Base-by-base conservation (phyloP, 2,797 vertebrate species). In the Mastacembelus armatus region DNA sequence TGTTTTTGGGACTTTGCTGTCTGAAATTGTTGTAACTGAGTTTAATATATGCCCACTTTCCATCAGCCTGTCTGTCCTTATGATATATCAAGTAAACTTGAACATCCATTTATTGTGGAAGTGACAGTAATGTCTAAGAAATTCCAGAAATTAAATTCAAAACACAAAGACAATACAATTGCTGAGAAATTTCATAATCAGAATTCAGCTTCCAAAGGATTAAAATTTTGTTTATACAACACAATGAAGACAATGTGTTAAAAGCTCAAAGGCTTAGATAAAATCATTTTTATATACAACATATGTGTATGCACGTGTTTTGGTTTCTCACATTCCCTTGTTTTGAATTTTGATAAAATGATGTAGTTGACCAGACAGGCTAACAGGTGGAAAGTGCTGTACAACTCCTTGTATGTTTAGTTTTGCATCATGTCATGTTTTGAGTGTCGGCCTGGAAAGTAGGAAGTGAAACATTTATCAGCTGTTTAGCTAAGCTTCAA, bases 381-480 rank as follows among this genome's bases (percentile, higher is more conserved):
- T 32, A 66, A 65, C 51, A 78, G 57, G 69, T 66, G 38, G 48
- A 76, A 42, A 67, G 4, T 39, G 27, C 18, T 12, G 2, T 21
- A 29, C 70, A 44, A 32, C 9, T 19, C 12, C 29, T 49, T 48
- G 27, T 49, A 39, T 64, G 55, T 78, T 81, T 71, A 65, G 27
- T 42, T 66, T 62, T 63, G 33, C 7, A 65, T 59, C 18, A 52
- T 47, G 35, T 60, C 8, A 58, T 52, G 42, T 30, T 64, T 72
- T 62, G 21, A 71, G 36, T 61, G 21, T 70, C 30, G 21, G 44
- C 26, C 44, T 48, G 48, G 69, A 71, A 74, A 79, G 48, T 47
- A 43, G 50, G 54, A 63, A 70, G 19, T 60, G 71, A 72, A 45
- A 73, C 71, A 57, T 86, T 81, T 67, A 78, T 78, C 45, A 62